Evolutionary conservation across 2,888 invertebrate genomes (phyloP).

Genomic region (Ennomos erosarius): DNA sequence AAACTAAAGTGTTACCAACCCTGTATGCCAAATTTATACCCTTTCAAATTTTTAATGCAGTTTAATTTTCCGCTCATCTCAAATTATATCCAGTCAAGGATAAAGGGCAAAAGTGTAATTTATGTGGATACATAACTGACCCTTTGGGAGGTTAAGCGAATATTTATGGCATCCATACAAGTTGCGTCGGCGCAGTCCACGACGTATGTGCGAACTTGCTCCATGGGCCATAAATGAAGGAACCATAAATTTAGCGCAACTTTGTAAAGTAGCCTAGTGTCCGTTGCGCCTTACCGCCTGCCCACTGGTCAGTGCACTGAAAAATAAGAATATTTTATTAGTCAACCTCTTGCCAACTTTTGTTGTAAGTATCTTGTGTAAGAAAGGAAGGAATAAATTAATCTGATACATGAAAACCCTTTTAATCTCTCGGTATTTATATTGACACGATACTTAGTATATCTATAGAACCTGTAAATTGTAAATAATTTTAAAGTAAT

Average conservation of each 20-base stretch:
- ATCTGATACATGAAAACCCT: slow-evolving; percentile 50
- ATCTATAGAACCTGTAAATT: too few species aligned
- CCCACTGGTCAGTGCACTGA: slow-evolving; percentile 45
- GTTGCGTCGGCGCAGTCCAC: slow-evolving; percentile 53
- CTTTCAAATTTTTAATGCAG: not conserved
- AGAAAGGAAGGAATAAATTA: slow-evolving; percentile 45
- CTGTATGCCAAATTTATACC: too few species aligned
- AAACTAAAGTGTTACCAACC: not conserved
- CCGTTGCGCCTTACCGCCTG: slow-evolving; percentile 50
- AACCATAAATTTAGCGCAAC: slow-evolving; percentile 78
- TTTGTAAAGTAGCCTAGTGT: slow-evolving; percentile 67
- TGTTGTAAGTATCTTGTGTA: slow-evolving; percentile 13
- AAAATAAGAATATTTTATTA: slow-evolving; percentile 56
- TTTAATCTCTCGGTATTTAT: slow-evolving; percentile 38
- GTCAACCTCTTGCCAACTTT: slow-evolving; percentile 20
- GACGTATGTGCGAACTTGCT: slow-evolving; percentile 76
- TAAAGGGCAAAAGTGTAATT: slow-evolving; percentile 29
- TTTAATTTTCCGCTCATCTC: slow-evolving; percentile 24
- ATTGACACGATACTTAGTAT: too few species aligned
- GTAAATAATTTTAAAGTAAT: too few species aligned
- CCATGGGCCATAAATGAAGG: slow-evolving; percentile 68
- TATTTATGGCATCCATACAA: slow-evolving; percentile 68
- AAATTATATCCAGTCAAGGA: slow-evolving; percentile 22
- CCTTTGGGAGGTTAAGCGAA: slow-evolving; percentile 66
- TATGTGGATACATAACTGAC: slow-evolving; percentile 57